Base-by-base conservation (phyloP, 2,888 invertebrate species). In the Eupeodes latifasciatus region DNA sequence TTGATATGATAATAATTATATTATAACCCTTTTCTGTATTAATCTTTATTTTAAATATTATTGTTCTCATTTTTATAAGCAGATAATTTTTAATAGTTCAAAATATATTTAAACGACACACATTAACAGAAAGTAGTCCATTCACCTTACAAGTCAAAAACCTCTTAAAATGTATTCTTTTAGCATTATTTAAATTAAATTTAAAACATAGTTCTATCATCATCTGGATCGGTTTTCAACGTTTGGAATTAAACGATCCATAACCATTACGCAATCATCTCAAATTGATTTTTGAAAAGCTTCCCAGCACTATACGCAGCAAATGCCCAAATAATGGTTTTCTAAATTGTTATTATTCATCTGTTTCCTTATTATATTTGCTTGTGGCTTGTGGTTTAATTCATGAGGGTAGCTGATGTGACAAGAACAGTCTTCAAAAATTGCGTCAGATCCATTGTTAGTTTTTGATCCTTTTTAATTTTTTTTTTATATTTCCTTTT, bases 381-480 rank as follows among this genome's bases (percentile, higher is more conserved):
- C 27, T 27, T 27, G 27, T 27, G 27, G 27, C 14, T 66, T 66
- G 66, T 66, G 66, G 66, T 49, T 2, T 27, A 49, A 49, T 36
- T 66, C 27, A 14, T 27, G 53, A 34, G 5, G 7, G 36, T 1
- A 36, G 6, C 34, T n/a, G 16, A n/a, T 69, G 27, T 36, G 67
- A 53, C 51, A 53, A 53, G 14, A 69, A 27, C 34, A 51, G 36
- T 16, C 53, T 61, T 12, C 34, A 19, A 64, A 64, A 64, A 51
- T 67, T 67, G n/a, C 10, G n/a, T 51, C 53, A 69, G 36, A 11
- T 16, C 47, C 36, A 53, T 69, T 69, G 67, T 69, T 53, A 16
- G 67, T 11, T 53, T 69, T n/a, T 53, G 67, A 69, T n/a, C 67
- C 44, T 51, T 53, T 11, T n/a, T n/a, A 27, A 67, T 27, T 12